phyloP scores from a whole-genome alignment of 2,797 vertebrate species.

The Schizopygopsis pylzovi region DNA sequence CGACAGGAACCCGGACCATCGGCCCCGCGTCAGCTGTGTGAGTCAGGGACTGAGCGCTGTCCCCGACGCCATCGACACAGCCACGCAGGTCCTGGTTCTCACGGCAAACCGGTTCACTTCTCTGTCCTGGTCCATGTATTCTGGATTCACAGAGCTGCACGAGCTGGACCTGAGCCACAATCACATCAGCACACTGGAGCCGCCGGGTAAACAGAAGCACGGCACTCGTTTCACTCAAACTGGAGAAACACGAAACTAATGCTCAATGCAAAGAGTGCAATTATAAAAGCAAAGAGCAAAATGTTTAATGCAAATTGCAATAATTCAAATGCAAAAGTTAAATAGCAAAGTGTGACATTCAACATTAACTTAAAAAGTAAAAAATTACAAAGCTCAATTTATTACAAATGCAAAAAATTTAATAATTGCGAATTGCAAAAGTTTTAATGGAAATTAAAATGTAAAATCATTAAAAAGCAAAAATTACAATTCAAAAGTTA shows the following conservation, averaged over 20 bases:
- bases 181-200: conserved; percentile 37
- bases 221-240: conserved; percentile 12
- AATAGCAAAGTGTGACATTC: background rate
- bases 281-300: too few species aligned
- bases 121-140: conserved; percentile 68
- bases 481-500: too few species aligned
- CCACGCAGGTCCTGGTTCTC: conserved; percentile 70
- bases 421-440: too few species aligned
- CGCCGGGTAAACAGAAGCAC: conserved; percentile 32
- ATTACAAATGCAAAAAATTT: too few species aligned
- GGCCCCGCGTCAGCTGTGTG: conserved; percentile 66
- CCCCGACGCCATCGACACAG: conserved; percentile 58
- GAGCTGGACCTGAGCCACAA: conserved; percentile 74
- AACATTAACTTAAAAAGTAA: too few species aligned
- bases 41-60: conserved; percentile 58
- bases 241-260: background rate
- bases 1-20: conserved; percentile 68
- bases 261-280: background rate
- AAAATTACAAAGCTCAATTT: too few species aligned
- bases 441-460: too few species aligned
- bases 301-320: too few species aligned
- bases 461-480: too few species aligned
- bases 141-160: conserved; percentile 61
- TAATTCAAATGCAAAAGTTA: too few species aligned
- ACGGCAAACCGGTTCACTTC: conserved; percentile 68